A percentile compares a stretch with the other conserved stretches of the same genome.
Evolutionary conservation across 64 coral and sea anemone genomes (phyloP).

Genomic region (Actinia equina): DNA sequence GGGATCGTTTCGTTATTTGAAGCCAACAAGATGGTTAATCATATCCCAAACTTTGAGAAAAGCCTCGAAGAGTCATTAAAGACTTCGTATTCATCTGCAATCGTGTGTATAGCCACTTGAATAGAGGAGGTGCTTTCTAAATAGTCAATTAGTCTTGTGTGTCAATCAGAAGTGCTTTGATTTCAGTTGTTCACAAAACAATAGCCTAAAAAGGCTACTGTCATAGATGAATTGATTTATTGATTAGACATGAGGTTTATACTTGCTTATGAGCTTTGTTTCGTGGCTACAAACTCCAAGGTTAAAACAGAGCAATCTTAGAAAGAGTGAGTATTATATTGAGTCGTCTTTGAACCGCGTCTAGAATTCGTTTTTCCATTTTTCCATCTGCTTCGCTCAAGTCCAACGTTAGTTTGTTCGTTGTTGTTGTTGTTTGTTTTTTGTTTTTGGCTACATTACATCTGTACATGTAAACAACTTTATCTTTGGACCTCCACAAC

Average conservation of each 20-base stretch:
- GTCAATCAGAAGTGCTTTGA: not conserved
- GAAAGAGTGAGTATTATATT: no score
- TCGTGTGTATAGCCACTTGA: not conserved
- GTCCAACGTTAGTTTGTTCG: no score
- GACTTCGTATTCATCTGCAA: constrained; percentile 1
- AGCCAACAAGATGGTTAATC: constrained; percentile 2
- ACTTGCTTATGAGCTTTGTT: not conserved
- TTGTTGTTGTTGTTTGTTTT: no score
- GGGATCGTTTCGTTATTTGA: not conserved
- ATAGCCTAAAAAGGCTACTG: not conserved
- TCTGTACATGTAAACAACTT: no score
- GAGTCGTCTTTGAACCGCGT: no score
- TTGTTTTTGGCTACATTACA: no score
- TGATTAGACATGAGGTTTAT: not conserved
- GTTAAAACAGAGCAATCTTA: not conserved
- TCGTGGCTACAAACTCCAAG: not conserved
- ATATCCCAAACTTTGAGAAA: not conserved
- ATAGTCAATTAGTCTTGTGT: constrained; percentile 13
- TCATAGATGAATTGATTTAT: not conserved
- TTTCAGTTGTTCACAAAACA: constrained; percentile 1
- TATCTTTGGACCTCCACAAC: not conserved
- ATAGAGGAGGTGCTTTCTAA: not conserved
- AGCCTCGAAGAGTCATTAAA: constrained; percentile 2
- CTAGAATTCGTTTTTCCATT: no score
- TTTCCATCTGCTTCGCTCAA: no score